These are phyloP conservation scores for Seriola quinqueradiata DNA, from an alignment of 2,113 vertebrate genomes.

Conservation along the genomic window DNA sequence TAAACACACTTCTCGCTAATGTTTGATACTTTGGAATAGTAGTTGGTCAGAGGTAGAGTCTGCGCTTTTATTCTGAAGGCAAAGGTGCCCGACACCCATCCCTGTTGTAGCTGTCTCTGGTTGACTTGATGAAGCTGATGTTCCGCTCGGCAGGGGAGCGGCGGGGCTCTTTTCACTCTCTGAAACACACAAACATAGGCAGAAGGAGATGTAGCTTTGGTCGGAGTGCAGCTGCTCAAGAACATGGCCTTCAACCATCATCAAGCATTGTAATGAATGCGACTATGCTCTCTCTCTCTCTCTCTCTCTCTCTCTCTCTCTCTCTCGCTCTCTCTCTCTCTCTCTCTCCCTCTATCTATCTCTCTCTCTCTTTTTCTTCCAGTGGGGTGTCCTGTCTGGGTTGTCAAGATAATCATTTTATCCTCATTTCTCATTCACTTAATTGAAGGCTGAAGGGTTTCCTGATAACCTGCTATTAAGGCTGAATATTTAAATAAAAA, in stretches of 20 bases:
- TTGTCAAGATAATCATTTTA: constrained; percentile 57
- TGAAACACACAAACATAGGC: constrained; percentile 64
- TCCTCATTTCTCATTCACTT: constrained; percentile 43
- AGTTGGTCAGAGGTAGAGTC: not conserved
- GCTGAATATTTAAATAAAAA: constrained; percentile 4
- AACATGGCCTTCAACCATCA: constrained; percentile 60
- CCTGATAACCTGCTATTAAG: constrained; percentile 45
- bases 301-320: not conserved
- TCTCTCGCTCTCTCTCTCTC: not conserved
- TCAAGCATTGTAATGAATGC: constrained; percentile 38
- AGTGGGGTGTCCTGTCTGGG: constrained; percentile 34
- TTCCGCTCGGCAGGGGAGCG: constrained; percentile 82
- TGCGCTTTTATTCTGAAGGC: constrained; percentile 66
- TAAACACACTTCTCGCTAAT: too few species aligned
- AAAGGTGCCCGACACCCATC: not conserved
- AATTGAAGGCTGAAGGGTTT: constrained; percentile 45
- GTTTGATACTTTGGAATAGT: not conserved
- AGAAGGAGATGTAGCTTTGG: constrained; percentile 51
- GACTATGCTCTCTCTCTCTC: not conserved
- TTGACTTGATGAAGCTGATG: constrained; percentile 73
- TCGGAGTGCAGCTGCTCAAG: constrained; percentile 75
- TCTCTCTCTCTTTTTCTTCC: constrained; percentile 10
- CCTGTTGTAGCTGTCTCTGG: not conserved
- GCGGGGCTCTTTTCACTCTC: constrained; percentile 77
- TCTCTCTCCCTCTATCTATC: not conserved